Conservation (phyloP, 2,888 invertebrate genomes). For the Pachliopta kotzebuea region DNA sequence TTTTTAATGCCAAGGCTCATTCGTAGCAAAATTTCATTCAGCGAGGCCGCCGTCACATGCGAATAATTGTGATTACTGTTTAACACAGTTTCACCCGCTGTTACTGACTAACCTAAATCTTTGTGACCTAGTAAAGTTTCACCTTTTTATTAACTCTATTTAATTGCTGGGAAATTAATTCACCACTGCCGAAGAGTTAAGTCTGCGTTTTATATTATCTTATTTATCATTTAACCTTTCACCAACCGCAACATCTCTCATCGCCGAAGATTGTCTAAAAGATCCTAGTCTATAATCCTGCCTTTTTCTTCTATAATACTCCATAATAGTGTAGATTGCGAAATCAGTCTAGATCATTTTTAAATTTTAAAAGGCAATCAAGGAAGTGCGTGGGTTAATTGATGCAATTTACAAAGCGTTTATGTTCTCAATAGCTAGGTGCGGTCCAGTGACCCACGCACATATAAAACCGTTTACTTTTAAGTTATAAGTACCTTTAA, state of each 20-base stretch:
- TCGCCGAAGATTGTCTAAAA: neutral
- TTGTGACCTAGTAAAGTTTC: constrained; percentile 15
- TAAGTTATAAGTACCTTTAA: neutral
- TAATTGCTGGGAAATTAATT: constrained; percentile 17
- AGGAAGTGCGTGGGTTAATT: constrained; percentile 24
- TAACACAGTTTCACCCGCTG: constrained; percentile 19
- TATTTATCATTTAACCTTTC: neutral
- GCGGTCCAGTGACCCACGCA: neutral
- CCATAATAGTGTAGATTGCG: neutral
- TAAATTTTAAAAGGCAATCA: constrained; percentile 10
- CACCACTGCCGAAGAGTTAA: neutral
- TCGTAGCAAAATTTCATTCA: constrained; percentile 1
- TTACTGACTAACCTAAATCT: constrained; percentile 23
- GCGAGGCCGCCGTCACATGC: constrained; percentile 8
- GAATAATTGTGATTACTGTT: constrained; percentile 15
- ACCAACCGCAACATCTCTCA: neutral
- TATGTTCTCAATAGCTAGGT: constrained; percentile 17
- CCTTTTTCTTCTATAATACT: neutral
- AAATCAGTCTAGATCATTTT: constrained; percentile 8
- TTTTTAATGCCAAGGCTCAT: neutral
- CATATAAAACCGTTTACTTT: neutral
- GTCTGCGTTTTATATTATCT: neutral
- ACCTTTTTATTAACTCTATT: constrained; percentile 16
- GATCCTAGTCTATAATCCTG: no score
- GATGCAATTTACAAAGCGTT: constrained; percentile 19